These are phyloP conservation scores for Lithobates pipiens DNA, from an alignment of 2,797 vertebrate species.

Conservation along the genomic window DNA sequence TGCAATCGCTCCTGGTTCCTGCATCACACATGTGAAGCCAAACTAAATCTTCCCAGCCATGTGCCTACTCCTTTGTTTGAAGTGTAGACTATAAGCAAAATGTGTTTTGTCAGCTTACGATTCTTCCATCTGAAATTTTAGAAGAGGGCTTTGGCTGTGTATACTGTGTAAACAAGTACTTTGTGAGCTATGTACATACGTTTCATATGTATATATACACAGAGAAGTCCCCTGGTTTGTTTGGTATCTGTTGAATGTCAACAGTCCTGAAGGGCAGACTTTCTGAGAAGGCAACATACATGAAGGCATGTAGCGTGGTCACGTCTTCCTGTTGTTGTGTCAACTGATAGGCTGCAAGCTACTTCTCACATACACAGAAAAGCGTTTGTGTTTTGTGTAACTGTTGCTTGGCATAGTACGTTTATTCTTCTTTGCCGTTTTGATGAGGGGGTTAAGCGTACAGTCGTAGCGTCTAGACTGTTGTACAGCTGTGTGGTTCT, in stretches of 20 bases:
- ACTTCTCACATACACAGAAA: not conserved
- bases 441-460: not conserved
- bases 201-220: not conserved
- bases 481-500: not conserved
- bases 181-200: not conserved
- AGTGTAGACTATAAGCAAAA: not conserved
- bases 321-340: not conserved
- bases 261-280: not conserved
- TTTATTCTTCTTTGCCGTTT: not conserved
- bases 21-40: too few relatives aligned
- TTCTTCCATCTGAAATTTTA: too few relatives aligned
- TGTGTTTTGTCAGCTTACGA: not conserved
- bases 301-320: not conserved
- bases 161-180: not conserved
- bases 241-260: conserved; percentile 1
- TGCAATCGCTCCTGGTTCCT: too few relatives aligned
- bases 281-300: not conserved
- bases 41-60: conserved; percentile 11
- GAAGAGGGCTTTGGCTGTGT: not conserved
- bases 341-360: not conserved
- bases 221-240: not conserved
- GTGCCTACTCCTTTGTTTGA: conserved; percentile 53
- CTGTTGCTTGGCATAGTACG: not conserved
- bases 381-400: not conserved
- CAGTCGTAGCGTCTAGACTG: not conserved